Conservation (phyloP, 1,140 invertebrate species). For the Panagrolaimus sp. region DNA sequence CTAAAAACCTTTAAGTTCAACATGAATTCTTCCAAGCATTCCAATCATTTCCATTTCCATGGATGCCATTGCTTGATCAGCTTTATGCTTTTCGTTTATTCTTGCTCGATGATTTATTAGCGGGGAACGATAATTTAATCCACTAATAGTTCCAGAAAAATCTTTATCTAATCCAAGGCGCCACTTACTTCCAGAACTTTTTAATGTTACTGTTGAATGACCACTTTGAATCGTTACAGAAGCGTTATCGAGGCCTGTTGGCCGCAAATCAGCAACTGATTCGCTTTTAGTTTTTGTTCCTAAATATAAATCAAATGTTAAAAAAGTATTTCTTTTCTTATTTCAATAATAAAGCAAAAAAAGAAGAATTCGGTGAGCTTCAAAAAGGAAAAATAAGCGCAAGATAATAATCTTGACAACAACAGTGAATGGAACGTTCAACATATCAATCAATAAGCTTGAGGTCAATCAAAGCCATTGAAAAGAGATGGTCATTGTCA, state of each 20-base stretch:
- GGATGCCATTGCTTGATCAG: constrained; percentile 20
- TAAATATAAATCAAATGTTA: background rate
- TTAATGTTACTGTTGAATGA: constrained; percentile 11
- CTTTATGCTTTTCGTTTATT: background rate
- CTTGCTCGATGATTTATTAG: constrained; percentile 1
- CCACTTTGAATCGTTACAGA: constrained; percentile 13
- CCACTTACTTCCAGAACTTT: constrained; percentile 7
- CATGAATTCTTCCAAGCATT: constrained; percentile 36
- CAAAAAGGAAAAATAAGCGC: too few relatives aligned
- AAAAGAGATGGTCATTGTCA: too few relatives aligned
- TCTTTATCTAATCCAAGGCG: background rate
- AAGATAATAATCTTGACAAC: too few relatives aligned
- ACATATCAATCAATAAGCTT: too few relatives aligned
- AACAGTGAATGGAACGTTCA: too few relatives aligned
- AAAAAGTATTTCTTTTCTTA: too few relatives aligned
- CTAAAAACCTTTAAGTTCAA: constrained; percentile 39
- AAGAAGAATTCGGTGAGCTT: too few relatives aligned
- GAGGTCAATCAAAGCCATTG: too few relatives aligned
- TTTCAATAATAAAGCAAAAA: too few relatives aligned
- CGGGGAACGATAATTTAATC: constrained; percentile 1
- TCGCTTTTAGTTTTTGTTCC: constrained; percentile 9
- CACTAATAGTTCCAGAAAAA: constrained; percentile 7
- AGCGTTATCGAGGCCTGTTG: constrained; percentile 13
- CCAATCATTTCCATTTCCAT: constrained; percentile 35
- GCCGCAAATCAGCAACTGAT: constrained; percentile 12